These are phyloP conservation scores for Deilephila porcellus DNA, from an alignment of 2,888 invertebrate species.

Conservation along the genomic window DNA sequence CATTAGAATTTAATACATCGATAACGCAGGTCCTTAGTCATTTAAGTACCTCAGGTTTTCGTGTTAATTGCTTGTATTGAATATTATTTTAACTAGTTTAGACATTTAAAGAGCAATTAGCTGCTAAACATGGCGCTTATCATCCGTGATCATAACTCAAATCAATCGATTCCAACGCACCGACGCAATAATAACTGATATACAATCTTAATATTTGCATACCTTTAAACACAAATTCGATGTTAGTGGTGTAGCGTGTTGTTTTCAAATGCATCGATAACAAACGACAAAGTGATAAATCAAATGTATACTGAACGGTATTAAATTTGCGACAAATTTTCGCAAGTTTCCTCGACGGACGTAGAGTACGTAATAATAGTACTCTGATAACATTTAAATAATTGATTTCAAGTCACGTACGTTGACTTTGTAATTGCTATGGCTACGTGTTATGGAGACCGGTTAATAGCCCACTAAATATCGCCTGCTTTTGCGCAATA, in stretches of 20 bases:
- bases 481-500: slow-evolving; percentile 67
- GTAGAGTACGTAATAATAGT: neutral
- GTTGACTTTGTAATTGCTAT: slow-evolving; percentile 72
- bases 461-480: slow-evolving; percentile 72
- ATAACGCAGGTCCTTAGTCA: slow-evolving; percentile 41
- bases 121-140: neutral
- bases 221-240: neutral
- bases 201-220: neutral
- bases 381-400: slow-evolving; percentile 37
- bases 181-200: too few relatives aligned
- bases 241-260: neutral
- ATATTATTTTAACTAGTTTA: neutral
- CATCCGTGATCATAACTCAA: neutral
- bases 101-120: neutral
- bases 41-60: neutral
- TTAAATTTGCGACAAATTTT: neutral
- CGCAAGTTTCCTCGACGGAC: neutral
- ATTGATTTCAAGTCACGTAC: slow-evolving; percentile 41
- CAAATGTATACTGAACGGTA: neutral
- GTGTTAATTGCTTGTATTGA: too few relatives aligned
- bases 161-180: neutral
- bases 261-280: slow-evolving; percentile 7
- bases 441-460: slow-evolving; percentile 70
- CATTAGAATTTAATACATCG: slow-evolving; percentile 53
- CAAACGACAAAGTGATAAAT: neutral